Conservation (phyloP, 1,140 invertebrate species). For the Sipha flava region DNA sequence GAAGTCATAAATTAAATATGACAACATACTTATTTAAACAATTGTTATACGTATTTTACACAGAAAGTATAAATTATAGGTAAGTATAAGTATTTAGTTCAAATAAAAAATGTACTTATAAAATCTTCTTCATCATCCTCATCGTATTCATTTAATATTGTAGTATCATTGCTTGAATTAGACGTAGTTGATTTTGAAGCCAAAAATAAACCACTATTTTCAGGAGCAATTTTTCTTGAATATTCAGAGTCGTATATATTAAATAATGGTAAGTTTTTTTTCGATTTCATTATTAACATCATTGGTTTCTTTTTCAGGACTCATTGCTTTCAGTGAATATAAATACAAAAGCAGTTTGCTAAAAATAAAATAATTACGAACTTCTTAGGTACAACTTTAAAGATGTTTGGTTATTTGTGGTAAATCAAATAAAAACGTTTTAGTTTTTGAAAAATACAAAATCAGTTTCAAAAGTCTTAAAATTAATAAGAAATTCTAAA, state of each 20-base stretch:
- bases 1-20: background rate
- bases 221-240: background rate
- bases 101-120: too few relatives aligned
- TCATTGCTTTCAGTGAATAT: background rate
- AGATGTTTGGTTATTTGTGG: too few relatives aligned
- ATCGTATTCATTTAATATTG: background rate
- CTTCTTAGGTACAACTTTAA: too few relatives aligned
- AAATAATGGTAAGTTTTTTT: background rate
- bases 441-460: too few relatives aligned
- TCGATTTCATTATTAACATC: too few relatives aligned
- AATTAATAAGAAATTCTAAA: too few relatives aligned
- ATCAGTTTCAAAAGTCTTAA: too few relatives aligned
- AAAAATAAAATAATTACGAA: too few relatives aligned
- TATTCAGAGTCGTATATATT: background rate
- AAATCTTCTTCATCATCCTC: conserved; percentile 16
- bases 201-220: background rate
- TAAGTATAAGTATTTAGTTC: too few relatives aligned
- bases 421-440: too few relatives aligned
- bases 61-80: background rate
- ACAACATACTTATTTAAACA: background rate
- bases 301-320: background rate
- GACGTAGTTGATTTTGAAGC: background rate
- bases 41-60: background rate
- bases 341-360: too few relatives aligned
- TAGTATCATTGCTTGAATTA: background rate